Percentiles rank a stretch among this genome's conserved stretches.
Evolutionary conservation across 2,888 invertebrate genomes (phyloP).

Genomic region (Chouioia cunea): DNA sequence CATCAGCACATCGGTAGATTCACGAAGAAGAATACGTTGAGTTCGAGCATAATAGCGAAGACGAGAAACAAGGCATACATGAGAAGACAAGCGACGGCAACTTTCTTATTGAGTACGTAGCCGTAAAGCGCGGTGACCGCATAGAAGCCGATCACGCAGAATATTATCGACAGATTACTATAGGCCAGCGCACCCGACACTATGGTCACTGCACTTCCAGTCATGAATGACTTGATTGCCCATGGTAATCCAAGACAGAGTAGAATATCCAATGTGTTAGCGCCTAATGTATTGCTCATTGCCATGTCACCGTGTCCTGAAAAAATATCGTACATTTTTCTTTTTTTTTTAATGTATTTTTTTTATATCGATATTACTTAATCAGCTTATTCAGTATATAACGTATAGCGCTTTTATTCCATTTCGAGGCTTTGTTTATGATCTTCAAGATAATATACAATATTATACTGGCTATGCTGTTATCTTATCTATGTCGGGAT

Average conservation of each 20-base stretch:
- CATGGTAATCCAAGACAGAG: constrained; percentile 88
- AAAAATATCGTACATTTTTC: constrained; percentile 5
- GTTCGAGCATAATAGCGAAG: constrained; percentile 83
- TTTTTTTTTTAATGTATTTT: no score
- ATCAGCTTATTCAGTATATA: no score
- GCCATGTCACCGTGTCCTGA: constrained; percentile 88
- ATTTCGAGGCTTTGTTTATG: no score
- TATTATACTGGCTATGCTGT: no score
- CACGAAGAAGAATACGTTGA: constrained; percentile 76
- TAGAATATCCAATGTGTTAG: constrained; percentile 87
- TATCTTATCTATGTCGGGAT: not conserved
- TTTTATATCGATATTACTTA: no score
- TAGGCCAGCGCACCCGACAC: constrained; percentile 86
- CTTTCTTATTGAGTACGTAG: constrained; percentile 77
- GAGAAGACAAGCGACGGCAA: constrained; percentile 76
- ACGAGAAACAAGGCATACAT: constrained; percentile 81
- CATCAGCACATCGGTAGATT: constrained; percentile 60
- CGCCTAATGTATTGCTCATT: constrained; percentile 88
- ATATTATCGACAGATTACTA: constrained; percentile 82
- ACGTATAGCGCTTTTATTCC: no score
- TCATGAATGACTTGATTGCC: constrained; percentile 80
- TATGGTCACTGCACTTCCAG: constrained; percentile 74
- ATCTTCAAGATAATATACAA: no score
- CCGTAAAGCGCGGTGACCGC: constrained; percentile 77
- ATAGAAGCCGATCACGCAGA: constrained; percentile 81